Evolutionary conservation across 2,888 invertebrate genomes (phyloP), one percentile per base, ranked within the genome.

Genomic region (Archips xylosteana): DNA sequence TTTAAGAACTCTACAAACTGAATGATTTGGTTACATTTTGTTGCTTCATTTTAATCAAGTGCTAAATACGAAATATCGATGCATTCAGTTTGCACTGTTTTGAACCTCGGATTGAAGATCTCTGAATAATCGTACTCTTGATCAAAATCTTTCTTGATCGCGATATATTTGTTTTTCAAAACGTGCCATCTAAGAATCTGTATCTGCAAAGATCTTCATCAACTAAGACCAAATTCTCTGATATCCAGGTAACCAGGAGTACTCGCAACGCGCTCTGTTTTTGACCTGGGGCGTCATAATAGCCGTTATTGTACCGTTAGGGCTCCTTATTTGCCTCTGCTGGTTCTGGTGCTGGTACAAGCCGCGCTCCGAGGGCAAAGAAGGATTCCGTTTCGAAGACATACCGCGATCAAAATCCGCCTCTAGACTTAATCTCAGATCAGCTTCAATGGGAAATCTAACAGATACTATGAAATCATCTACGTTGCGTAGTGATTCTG

Each of bases 231-330:
- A 60, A 70, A 67, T 57, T 75, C 69, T 89, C 87, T 85, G 76
- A 82, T 80, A 87, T 86, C 75, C 93, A 96, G 96, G 96, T 94
- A 95, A 95, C 84, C 96, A 96, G 88, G 96, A 95, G 87, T 96
- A 96, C 87, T 96, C 96, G 70, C 96, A 96, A 87, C 96, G 96
- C 82, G 94, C 96, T 81, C 96, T 96, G 79, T 97, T 97, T 92
- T 95, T 96, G 85, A 96, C 97, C 80, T 96, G 96, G 91, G 97
- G 96, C 85, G 95, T 97, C 90, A 96, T 97, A 87, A 85, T 96
- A 86, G 96, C 96, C 83, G 95, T 97, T 81, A 95, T 97, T 88
- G 91, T 97, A 84, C 97, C 97, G 80, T 87, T 95, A 87, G 89
- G 95, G 76, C 95, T 96, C 85, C 94, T 95, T 81, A 94, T 95